Evolutionary conservation across 1,140 invertebrate species (phyloP).

Genomic region (Leptoteleia sp.): DNA sequence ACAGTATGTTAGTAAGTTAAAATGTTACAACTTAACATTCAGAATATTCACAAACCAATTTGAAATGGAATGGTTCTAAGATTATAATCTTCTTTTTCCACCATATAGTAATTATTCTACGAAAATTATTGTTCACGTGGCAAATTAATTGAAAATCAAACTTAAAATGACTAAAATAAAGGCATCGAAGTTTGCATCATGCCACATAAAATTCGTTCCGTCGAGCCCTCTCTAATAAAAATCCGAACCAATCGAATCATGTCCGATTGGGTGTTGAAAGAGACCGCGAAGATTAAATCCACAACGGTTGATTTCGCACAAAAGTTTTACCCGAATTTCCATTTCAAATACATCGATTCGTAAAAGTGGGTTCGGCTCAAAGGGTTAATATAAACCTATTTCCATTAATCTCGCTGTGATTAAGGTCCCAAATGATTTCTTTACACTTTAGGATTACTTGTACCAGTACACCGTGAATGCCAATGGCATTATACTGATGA

Average conservation of each 20-base stretch:
- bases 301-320: slow-evolving; percentile 27
- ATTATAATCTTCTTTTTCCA: too few relatives aligned
- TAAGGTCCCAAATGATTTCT: slow-evolving; percentile 15
- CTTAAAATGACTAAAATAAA: too few relatives aligned
- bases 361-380: slow-evolving; percentile 15
- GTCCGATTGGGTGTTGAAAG: slow-evolving; percentile 20
- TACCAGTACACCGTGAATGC: slow-evolving; percentile 21
- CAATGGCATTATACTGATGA: slow-evolving; percentile 26
- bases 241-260: slow-evolving; percentile 27
- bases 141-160: too few relatives aligned
- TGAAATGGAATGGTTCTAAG: too few relatives aligned
- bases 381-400: slow-evolving; percentile 34
- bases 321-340: slow-evolving; percentile 30
- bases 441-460: slow-evolving; percentile 31
- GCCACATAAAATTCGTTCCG: too few relatives aligned
- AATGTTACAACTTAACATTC: too few relatives aligned
- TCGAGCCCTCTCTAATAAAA: neutral
- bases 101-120: too few relatives aligned
- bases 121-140: too few relatives aligned
- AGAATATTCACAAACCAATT: too few relatives aligned
- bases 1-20: too few relatives aligned
- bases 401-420: slow-evolving; percentile 25
- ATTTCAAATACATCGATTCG: slow-evolving; percentile 31
- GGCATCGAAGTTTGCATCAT: too few relatives aligned
- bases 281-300: slow-evolving; percentile 32